A percentile compares a stretch with the other conserved stretches of the same genome.
phyloP scores from a whole-genome alignment of 2,113 vertebrate genomes.

The Coturnix japonica region DNA sequence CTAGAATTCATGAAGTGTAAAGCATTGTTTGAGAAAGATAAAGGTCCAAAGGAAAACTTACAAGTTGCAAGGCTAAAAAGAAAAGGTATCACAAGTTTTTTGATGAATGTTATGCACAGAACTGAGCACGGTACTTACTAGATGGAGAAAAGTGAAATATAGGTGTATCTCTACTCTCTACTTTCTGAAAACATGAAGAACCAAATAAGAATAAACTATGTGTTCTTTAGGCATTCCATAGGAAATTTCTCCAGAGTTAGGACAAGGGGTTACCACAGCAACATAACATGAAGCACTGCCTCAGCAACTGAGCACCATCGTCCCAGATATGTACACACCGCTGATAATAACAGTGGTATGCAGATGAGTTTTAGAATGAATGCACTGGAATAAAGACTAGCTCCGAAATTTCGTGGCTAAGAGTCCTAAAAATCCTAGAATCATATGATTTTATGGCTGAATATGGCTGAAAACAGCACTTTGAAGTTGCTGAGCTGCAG shows the following conservation, averaged over 20 bases:
- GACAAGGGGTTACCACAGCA: slow-evolving; percentile 26
- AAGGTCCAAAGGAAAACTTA: slow-evolving; percentile 20
- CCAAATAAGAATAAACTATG: not conserved
- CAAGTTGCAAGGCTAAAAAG: not conserved
- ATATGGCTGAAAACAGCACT: not conserved
- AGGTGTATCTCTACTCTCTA: not conserved
- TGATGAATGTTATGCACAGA: not conserved
- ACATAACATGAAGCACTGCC: not conserved
- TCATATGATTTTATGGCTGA: not conserved
- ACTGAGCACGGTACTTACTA: not conserved
- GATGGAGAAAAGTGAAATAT: not conserved
- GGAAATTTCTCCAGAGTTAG: slow-evolving; percentile 4
- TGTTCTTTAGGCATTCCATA: not conserved
- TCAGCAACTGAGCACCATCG: not conserved
- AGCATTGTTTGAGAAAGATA: not conserved
- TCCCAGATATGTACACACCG: not conserved
- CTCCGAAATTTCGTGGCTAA: not conserved
- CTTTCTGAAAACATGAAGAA: not conserved
- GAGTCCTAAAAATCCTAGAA: not conserved
- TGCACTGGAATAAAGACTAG: not conserved
- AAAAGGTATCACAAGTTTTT: not conserved
- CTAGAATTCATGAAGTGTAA: slow-evolving; percentile 28
- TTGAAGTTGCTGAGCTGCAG: not conserved
- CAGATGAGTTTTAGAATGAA: not conserved
- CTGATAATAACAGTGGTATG: not conserved